Percentiles rank a stretch among this genome's conserved stretches.
phyloP scores from a whole-genome alignment of 2,888 invertebrate species.

The Cylloceria caligata region DNA sequence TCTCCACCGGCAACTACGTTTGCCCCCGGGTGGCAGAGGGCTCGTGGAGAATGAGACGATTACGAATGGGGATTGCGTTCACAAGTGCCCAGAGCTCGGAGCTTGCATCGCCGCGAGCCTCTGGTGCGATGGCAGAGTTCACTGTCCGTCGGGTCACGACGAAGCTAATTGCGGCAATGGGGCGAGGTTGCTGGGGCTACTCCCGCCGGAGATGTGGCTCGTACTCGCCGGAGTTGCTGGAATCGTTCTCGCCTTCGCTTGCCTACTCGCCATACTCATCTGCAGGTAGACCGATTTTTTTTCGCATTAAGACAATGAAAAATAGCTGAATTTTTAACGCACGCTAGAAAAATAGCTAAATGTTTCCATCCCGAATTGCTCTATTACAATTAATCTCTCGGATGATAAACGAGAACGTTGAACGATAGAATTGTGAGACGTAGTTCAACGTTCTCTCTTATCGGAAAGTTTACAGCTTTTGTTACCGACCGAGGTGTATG shows the following conservation, averaged over 20 bases:
- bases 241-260: constrained; percentile 85
- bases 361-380: no score
- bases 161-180: constrained; percentile 87
- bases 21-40: constrained; percentile 80
- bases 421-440: no score
- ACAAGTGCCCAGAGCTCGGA: constrained; percentile 84
- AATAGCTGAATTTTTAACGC: not conserved
- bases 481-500: no score
- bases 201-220: constrained; percentile 84
- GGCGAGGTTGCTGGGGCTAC: constrained; percentile 86
- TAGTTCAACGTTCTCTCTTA: no score
- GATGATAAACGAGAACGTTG: no score
- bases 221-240: constrained; percentile 82
- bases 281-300: constrained; percentile 84
- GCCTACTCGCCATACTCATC: constrained; percentile 83
- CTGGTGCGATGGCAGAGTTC: constrained; percentile 85
- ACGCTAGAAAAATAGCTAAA: no score
- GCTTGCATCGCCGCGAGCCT: constrained; percentile 84
- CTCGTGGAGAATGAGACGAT: constrained; percentile 76
- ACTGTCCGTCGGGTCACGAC: constrained; percentile 87
- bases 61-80: constrained; percentile 79
- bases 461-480: no score
- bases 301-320: constrained; percentile 83
- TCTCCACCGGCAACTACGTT: constrained; percentile 87
- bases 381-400: no score